These are phyloP conservation scores for Drosophila paulistorum DNA, from an alignment of 1,140 invertebrate genomes.

Conservation along the genomic window DNA sequence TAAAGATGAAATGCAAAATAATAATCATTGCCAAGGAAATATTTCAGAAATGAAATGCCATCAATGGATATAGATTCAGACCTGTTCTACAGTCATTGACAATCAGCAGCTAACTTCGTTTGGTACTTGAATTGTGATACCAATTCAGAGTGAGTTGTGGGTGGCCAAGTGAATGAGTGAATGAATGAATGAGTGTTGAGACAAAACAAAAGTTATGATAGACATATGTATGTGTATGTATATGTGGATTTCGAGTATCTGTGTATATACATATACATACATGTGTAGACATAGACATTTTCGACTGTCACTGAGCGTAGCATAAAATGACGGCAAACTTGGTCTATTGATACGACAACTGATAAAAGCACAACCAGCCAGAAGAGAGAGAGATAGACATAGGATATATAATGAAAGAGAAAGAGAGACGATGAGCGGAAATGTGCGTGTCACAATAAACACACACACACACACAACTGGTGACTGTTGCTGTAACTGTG, in stretches of 20 bases:
- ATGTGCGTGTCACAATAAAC: slow-evolving; percentile 64
- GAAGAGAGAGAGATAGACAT: not conserved
- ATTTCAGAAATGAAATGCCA: too few species aligned
- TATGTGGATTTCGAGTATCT: not conserved
- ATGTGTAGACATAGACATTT: slow-evolving; percentile 1
- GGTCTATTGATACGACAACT: slow-evolving; percentile 26
- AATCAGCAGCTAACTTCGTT: slow-evolving; percentile 4
- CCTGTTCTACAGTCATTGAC: not conserved
- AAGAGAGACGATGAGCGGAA: slow-evolving; percentile 32
- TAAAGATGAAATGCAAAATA: too few species aligned
- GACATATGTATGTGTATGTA: not conserved
- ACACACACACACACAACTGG: slow-evolving; percentile 20
- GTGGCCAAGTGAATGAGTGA: not conserved
- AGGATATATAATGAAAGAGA: not conserved
- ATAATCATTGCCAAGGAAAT: too few species aligned
- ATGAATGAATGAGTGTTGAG: not conserved
- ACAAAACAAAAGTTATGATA: slow-evolving; percentile 14
- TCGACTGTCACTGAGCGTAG: slow-evolving; percentile 1
- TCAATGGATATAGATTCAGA: too few species aligned
- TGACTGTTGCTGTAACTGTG: slow-evolving; percentile 35
- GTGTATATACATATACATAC: not conserved
- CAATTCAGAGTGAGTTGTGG: slow-evolving; percentile 4
- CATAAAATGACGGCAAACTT: slow-evolving; percentile 10
- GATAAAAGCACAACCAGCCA: slow-evolving; percentile 42
- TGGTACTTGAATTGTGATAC: slow-evolving; percentile 6